Evolutionary conservation across 1,140 invertebrate species (phyloP).

Genomic region (Cotesia typhae): DNA sequence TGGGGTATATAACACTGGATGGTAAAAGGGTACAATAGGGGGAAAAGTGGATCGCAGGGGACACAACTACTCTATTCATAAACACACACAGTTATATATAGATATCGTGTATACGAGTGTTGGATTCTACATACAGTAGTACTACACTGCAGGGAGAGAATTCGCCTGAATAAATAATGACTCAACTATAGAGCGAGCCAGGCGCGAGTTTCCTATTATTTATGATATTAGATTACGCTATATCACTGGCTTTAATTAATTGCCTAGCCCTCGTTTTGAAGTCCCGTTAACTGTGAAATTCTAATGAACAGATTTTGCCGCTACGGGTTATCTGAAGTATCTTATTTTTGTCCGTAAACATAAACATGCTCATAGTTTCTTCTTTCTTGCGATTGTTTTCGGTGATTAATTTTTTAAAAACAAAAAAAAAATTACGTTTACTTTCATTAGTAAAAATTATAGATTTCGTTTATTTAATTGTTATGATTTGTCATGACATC

Average conservation of each 20-base stretch:
- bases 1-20: too few species aligned
- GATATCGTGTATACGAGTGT: not conserved
- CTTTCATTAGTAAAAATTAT: too few species aligned
- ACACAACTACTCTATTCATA: not conserved
- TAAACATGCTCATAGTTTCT: conserved; percentile 12
- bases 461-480: too few species aligned
- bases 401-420: too few species aligned
- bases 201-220: conserved; percentile 47
- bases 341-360: conserved; percentile 1
- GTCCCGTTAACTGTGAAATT: conserved; percentile 46
- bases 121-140: too few species aligned
- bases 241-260: conserved; percentile 54
- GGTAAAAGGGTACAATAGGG: not conserved
- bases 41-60: not conserved
- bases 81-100: not conserved
- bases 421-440: too few species aligned
- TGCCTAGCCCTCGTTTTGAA: conserved; percentile 42
- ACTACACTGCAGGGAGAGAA: conserved; percentile 28
- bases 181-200: conserved; percentile 36
- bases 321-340: conserved; percentile 29
- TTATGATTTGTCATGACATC: too few species aligned
- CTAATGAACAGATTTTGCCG: conserved; percentile 48
- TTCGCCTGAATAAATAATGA: conserved; percentile 48
- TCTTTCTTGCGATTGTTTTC: not conserved
- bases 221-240: conserved; percentile 52